A percentile compares a stretch with the other conserved stretches of the same genome.
phyloP scores from a whole-genome alignment of 2,113 vertebrate genomes.

The Pteruthius melanotis region DNA sequence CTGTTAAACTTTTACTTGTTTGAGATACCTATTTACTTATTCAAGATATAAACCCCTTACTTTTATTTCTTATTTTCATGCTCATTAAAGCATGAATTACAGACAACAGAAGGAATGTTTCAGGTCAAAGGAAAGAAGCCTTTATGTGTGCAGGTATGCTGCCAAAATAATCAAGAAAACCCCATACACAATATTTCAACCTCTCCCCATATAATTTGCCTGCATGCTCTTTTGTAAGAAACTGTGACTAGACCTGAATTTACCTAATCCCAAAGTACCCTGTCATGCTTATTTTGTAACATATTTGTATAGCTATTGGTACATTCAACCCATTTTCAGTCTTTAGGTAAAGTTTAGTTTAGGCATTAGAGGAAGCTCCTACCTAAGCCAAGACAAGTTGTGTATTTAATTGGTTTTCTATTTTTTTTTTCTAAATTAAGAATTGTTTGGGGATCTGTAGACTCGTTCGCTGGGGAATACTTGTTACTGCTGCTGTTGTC shows the following conservation, averaged over 20 bases:
- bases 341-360: not conserved
- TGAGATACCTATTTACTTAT: not conserved
- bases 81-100: not conserved
- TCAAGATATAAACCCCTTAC: not conserved
- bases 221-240: not conserved
- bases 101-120: not conserved
- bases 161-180: not conserved
- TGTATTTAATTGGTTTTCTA: not conserved
- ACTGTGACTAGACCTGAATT: not conserved
- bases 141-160: not conserved
- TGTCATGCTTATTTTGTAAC: not conserved
- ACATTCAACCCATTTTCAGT: not conserved
- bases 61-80: not conserved
- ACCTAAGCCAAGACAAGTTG: not conserved
- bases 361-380: not conserved
- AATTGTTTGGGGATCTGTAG: not conserved
- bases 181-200: not conserved
- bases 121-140: not conserved
- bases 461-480: accelerated
- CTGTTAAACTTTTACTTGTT: not conserved
- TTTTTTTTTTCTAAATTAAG: not conserved
- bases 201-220: not conserved
- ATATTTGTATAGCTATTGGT: not conserved
- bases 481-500: not conserved
- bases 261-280: not conserved